phyloP scores from a whole-genome alignment of 53 echinoderm and acorn worm species.

The Holothuria leucospilota region DNA sequence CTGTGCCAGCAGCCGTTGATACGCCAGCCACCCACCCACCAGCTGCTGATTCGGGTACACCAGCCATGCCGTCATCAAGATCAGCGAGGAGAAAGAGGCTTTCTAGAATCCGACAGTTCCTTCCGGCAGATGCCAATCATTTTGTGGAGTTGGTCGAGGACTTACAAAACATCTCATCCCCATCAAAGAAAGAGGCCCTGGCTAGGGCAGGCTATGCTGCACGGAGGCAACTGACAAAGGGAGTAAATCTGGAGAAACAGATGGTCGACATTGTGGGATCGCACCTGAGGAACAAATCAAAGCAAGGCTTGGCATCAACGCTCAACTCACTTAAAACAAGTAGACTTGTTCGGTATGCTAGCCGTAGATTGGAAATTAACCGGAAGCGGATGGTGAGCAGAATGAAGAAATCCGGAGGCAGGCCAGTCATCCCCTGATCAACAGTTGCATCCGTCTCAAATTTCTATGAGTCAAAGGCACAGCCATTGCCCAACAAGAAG shows the following conservation, averaged over 20 bases:
- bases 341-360: conserved; percentile 49
- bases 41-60: background rate
- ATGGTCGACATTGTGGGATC: conserved; percentile 44
- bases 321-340: conserved; percentile 35
- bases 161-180: conserved; percentile 31
- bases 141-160: conserved; percentile 48
- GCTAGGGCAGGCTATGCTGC: conserved; percentile 16
- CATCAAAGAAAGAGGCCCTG: conserved; percentile 35
- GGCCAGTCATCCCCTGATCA: conserved; percentile 10
- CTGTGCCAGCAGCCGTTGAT: too few relatives aligned
- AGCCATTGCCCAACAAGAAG: conserved; percentile 57
- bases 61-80: conserved; percentile 27
- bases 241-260: conserved; percentile 16
- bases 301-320: conserved; percentile 31
- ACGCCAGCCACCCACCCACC: too few relatives aligned
- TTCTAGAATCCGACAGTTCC: conserved; percentile 31
- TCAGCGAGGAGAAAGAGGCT: conserved; percentile 50
- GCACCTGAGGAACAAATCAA: conserved; percentile 23
- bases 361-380: conserved; percentile 38
- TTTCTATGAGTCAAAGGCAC: conserved; percentile 51
- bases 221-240: conserved; percentile 14
- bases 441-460: conserved; percentile 25
- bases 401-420: conserved; percentile 27
- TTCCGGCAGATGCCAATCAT: conserved; percentile 16
- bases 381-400: conserved; percentile 46